Base-by-base conservation (phyloP, 2,113 vertebrate species). In the Menura novaehollandiae region DNA sequence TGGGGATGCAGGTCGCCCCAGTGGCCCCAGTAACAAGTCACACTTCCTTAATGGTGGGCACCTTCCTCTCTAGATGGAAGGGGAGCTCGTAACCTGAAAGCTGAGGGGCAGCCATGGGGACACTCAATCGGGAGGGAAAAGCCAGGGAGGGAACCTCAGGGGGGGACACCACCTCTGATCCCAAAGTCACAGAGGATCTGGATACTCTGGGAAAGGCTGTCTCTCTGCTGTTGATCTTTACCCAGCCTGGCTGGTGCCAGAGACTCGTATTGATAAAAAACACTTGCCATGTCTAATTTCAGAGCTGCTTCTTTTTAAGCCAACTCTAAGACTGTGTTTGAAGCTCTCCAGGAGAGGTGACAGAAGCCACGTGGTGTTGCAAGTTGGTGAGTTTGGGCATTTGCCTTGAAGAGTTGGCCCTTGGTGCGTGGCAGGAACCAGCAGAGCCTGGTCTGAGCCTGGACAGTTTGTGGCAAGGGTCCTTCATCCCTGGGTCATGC, bases 221-320 rank as follows among this genome's bases (percentile, higher is more conserved):
- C 46, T 26, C 66, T 76, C 63, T 89, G 71, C 39, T 44, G 27
- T 8, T n/a, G 41, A 15, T 49, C 59, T 68, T 59, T 28, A 41
- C 58, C 15, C 35, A 21, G 11, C 63, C 52, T 59, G 32, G 6
- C 1, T 44, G 51, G 13, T 92, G 80, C 43, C 4, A 4, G 21
- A 20, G 35, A 5, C 28, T 43, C 20, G 6, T 20, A 35, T 15
- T 0, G 0, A 5, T 56, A 41, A 37, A 18, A 26, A 88, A 46
- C 33, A 7, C 17, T 13, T 39, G 69, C 6, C 24, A 3, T 3
- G 3, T 58, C 49, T 76, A 1, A 52, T 52, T 80, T 79, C 67
- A 83, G 78, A 79, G 71, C 46, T 44, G 2, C 35, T 83, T 7
- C 35, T 74, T 66, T 80, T 19, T 53, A 62, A 64, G 15, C 14